Evolutionary conservation across 2,797 vertebrate species (phyloP).

Genomic region (Coregonus ussuriensis): DNA sequence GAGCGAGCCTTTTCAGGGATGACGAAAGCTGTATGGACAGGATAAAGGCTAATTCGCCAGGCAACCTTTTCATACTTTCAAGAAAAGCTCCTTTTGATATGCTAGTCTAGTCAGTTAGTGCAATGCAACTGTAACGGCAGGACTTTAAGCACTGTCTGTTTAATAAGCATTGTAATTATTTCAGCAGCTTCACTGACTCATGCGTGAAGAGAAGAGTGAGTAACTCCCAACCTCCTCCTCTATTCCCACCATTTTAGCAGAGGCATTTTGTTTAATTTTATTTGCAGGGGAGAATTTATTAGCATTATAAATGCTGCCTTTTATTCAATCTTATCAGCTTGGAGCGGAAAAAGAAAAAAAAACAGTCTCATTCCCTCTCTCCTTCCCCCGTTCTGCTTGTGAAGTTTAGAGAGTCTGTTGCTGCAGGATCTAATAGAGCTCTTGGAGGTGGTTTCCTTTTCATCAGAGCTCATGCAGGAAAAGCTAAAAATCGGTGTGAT

Average conservation of each 20-base stretch:
- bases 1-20: neutral
- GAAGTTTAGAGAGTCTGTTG: conserved; percentile 44
- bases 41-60: neutral
- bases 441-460: conserved; percentile 7
- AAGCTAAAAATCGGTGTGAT: neutral
- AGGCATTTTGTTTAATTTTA: neutral
- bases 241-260: neutral
- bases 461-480: neutral
- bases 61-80: neutral
- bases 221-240: neutral
- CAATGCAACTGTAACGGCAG: conserved; percentile 3
- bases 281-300: conserved; percentile 16
- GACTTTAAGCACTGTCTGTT: neutral
- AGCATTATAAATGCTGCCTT: conserved; percentile 19
- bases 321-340: conserved; percentile 17
- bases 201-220: conserved; percentile 3
- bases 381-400: conserved; percentile 25
- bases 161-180: conserved; percentile 7
- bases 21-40: neutral
- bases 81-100: conserved; percentile 9
- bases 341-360: neutral
- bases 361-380: neutral
- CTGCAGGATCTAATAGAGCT: conserved; percentile 43
- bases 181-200: conserved; percentile 3
- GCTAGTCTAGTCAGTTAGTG: neutral